phyloP scores from a whole-genome alignment of 23 tunicate species.

The Oikopleura dioica region DNA sequence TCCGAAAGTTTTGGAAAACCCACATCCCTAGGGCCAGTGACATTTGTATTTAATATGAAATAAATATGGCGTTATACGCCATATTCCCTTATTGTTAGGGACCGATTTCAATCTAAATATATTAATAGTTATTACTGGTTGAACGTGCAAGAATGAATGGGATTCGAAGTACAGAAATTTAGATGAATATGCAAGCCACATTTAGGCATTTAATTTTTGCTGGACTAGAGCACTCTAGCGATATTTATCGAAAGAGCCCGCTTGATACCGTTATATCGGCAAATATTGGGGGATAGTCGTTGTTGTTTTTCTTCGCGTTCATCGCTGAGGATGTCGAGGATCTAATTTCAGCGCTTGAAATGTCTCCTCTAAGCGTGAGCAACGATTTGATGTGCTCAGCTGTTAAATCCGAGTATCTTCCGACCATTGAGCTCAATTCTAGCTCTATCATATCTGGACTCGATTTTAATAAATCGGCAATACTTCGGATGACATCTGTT shows the following conservation, averaged over 20 bases:
- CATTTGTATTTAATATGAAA: too few species aligned
- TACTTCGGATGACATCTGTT: neutral
- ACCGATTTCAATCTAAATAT: too few species aligned
- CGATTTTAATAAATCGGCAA: neutral
- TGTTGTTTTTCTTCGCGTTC: neutral
- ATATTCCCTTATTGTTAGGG: too few species aligned
- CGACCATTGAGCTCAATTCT: neutral
- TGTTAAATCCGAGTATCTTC: neutral
- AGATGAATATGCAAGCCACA: too few species aligned
- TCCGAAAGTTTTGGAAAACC: too few species aligned
- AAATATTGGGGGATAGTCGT: neutral
- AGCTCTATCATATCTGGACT: neutral
- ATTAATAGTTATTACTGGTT: too few species aligned
- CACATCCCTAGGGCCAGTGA: too few species aligned
- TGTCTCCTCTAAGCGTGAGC: neutral
- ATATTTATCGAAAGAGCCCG: neutral
- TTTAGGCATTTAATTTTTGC: too few species aligned
- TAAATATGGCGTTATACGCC: too few species aligned
- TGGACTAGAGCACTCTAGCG: too few species aligned
- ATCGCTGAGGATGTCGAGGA: neutral
- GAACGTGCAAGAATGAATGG: too few species aligned
- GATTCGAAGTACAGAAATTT: too few species aligned
- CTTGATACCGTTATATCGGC: neutral
- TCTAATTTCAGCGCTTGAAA: neutral
- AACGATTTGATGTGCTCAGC: neutral